Evolutionary conservation across 2,113 vertebrate genomes (phyloP).

Genomic region (Cynocephalus volans): DNA sequence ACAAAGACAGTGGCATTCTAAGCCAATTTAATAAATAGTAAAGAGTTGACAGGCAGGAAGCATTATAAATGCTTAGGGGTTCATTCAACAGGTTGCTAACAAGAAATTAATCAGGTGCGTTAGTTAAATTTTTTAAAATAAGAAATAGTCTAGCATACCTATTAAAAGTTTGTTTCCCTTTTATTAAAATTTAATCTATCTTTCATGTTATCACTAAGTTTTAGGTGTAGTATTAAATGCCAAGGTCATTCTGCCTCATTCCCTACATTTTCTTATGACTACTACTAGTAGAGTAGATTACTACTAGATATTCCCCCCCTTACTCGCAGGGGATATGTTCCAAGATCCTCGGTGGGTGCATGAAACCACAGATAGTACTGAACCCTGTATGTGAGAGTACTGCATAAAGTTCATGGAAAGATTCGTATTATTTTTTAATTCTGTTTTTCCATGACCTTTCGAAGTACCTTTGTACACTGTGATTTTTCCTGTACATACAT

Average conservation of each 20-base stretch:
- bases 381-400: no score
- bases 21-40: conserved; percentile 15
- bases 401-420: no score
- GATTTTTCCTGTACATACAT: no score
- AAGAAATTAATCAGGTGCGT: conserved; percentile 26
- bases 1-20: conserved; percentile 14
- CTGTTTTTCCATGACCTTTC: no score
- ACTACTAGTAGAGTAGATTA: background rate
- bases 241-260: background rate
- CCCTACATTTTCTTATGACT: conserved; percentile 15
- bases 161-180: conserved; percentile 22
- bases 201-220: conserved; percentile 8
- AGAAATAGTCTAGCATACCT: conserved; percentile 2
- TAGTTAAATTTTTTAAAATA: conserved; percentile 41
- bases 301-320: no score
- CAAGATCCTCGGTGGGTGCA: no score
- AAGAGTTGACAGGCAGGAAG: conserved; percentile 5
- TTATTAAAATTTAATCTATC: background rate
- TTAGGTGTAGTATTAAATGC: conserved; percentile 27
- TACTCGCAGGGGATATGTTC: no score
- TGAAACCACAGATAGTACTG: no score
- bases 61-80: conserved; percentile 31
- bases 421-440: no score
- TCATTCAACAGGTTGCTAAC: conserved; percentile 23
- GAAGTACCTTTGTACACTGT: no score